These are phyloP conservation scores for Agelastica alni DNA, from an alignment of 2,888 invertebrate genomes.

Conservation along the genomic window DNA sequence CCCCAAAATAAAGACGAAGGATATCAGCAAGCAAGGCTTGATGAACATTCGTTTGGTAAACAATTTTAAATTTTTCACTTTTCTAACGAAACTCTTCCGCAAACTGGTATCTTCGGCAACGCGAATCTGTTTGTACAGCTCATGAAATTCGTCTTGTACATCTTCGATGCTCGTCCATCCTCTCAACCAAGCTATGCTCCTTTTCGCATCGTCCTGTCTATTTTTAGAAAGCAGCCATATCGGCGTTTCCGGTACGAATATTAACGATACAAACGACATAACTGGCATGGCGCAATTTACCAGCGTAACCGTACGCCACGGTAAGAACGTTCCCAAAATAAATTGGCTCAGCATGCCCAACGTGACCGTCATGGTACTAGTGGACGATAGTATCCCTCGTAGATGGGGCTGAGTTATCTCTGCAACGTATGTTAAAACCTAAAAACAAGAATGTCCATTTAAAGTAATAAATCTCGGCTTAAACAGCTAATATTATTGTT, in stretches of 20 bases:
- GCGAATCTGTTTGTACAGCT: conserved; percentile 51
- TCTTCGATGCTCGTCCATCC: conserved; percentile 71
- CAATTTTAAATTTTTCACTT: conserved; percentile 38
- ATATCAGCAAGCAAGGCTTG: conserved; percentile 69
- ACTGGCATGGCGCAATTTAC: conserved; percentile 70
- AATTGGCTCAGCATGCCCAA: conserved; percentile 77
- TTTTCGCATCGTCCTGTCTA: conserved; percentile 67
- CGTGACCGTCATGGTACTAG: conserved; percentile 76
- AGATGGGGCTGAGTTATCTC: conserved; percentile 82
- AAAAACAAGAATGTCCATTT: too few species aligned
- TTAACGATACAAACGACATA: conserved; percentile 66
- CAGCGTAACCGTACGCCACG: conserved; percentile 74
- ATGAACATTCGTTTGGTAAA: conserved; percentile 67
- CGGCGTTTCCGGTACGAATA: conserved; percentile 80
- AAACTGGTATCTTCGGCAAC: neutral
- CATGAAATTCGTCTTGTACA: conserved; percentile 65
- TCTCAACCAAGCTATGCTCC: conserved; percentile 75
- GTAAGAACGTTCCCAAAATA: conserved; percentile 70
- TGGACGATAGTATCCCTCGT: conserved; percentile 74
- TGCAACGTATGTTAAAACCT: conserved; percentile 82
- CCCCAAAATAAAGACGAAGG: conserved; percentile 70
- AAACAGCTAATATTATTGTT: too few species aligned
- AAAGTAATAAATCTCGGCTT: too few species aligned
- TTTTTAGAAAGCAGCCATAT: conserved; percentile 76
- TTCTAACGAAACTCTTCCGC: neutral